A percentile compares a stretch with the other conserved stretches of the same genome.
Conservation (phyloP, 2,797 vertebrate genomes). For the Macrochelys suwanniensis region DNA sequence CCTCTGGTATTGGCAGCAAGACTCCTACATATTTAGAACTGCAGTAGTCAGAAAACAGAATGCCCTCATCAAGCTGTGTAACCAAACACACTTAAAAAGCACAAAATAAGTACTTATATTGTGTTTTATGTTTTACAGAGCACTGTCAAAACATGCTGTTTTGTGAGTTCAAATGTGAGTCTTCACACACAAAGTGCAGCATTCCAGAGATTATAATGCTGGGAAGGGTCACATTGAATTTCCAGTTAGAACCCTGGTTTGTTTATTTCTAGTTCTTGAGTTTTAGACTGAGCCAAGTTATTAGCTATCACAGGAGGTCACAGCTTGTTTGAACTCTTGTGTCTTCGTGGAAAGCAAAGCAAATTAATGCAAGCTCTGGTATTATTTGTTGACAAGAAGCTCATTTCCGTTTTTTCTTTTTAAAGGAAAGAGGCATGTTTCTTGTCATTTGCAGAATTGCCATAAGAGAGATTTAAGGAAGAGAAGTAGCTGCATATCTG, state of each 20-base stretch:
- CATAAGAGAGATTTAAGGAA: conserved; percentile 42
- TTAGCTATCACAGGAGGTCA: conserved; percentile 74
- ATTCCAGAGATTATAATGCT: neutral
- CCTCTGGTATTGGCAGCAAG: neutral
- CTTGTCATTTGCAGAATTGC: conserved; percentile 47
- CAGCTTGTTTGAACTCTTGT: conserved; percentile 71
- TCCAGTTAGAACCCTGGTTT: conserved; percentile 56
- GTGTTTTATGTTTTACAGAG: neutral
- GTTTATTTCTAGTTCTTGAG: conserved; percentile 66
- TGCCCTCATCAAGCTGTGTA: neutral
- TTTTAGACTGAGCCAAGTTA: conserved; percentile 58
- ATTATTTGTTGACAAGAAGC: conserved; percentile 66
- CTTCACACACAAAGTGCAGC: neutral
- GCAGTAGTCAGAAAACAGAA: neutral
- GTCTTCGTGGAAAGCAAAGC: conserved; percentile 62
- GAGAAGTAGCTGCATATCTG: neutral
- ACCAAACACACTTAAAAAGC: too few relatives aligned
- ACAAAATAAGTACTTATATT: neutral
- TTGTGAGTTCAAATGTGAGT: neutral
- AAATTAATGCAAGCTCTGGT: conserved; percentile 61
- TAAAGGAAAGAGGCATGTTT: conserved; percentile 35
- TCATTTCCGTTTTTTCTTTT: conserved; percentile 58
- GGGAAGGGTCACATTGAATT: conserved; percentile 50
- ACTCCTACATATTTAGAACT: neutral
- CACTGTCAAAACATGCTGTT: neutral